Conservation (phyloP, 2,797 vertebrate species). For the Phylloscopus collybita region DNA sequence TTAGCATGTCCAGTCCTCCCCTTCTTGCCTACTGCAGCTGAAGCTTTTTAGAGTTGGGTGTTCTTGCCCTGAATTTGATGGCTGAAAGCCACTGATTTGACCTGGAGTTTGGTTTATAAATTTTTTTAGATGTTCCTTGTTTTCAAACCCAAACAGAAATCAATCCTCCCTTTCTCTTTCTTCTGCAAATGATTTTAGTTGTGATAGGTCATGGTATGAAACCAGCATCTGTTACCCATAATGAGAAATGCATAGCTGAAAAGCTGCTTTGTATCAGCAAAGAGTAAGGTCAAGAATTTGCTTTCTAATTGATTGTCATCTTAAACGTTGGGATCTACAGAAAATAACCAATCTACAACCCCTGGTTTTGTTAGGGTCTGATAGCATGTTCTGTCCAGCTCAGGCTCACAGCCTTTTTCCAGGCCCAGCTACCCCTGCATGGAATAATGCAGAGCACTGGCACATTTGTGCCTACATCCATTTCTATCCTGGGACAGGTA, state of each 20-base stretch:
- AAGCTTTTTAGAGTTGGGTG: not conserved
- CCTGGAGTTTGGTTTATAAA: not conserved
- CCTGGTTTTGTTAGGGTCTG: not conserved
- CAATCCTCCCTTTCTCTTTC: not conserved
- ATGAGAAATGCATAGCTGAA: not conserved
- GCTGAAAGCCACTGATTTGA: not conserved
- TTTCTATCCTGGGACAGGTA: rapidly evolving
- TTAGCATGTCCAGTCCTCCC: not conserved
- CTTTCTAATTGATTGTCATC: not conserved
- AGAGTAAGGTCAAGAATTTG: not conserved
- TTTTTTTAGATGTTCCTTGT: not conserved
- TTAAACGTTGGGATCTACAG: not conserved
- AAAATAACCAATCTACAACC: not conserved
- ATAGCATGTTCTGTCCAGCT: not conserved
- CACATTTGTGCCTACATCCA: not conserved
- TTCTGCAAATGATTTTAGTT: not conserved
- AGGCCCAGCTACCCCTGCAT: not conserved
- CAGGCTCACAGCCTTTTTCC: not conserved
- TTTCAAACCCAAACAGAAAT: not conserved
- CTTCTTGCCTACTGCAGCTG: not conserved
- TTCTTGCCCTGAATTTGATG: not conserved
- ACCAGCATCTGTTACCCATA: not conserved
- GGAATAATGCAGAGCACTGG: not conserved
- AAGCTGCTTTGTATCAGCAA: not conserved
- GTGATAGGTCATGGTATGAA: not conserved